phyloP scores from a whole-genome alignment of 2,888 invertebrate species.

The Amphipoea lucens region DNA sequence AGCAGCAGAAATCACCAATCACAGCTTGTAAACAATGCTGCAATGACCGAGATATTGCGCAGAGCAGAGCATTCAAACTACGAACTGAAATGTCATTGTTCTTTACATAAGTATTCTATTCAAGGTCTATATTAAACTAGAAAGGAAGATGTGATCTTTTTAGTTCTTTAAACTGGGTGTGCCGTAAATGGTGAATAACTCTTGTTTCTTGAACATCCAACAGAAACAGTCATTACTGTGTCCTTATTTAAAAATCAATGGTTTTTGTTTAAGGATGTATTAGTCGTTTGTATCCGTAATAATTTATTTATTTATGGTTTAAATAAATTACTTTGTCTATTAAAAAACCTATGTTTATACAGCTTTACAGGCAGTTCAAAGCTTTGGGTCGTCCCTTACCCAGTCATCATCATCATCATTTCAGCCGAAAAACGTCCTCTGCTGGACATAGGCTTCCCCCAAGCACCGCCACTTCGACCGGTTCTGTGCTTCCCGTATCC shows the following conservation, averaged over 20 bases:
- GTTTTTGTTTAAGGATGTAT: background rate
- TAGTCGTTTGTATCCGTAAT: background rate
- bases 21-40: conserved; percentile 15
- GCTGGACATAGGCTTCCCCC: background rate
- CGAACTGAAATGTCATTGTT: conserved; percentile 52
- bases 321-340: background rate
- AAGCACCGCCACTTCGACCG: background rate
- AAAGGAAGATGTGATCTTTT: conserved; percentile 40
- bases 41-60: conserved; percentile 18
- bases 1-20: background rate
- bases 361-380: background rate
- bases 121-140: conserved; percentile 41
- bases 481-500: background rate
- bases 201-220: background rate
- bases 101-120: conserved; percentile 11
- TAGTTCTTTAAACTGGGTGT: background rate
- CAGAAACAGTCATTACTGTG: too few relatives aligned
- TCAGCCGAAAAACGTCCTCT: background rate
- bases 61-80: conserved; percentile 18
- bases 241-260: background rate
- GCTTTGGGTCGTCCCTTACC: background rate
- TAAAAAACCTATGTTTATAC: background rate
- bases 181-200: background rate
- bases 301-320: background rate
- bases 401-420: background rate